phyloP scores from a whole-genome alignment of 2,888 invertebrate genomes.

The Flexamia atlantica region DNA sequence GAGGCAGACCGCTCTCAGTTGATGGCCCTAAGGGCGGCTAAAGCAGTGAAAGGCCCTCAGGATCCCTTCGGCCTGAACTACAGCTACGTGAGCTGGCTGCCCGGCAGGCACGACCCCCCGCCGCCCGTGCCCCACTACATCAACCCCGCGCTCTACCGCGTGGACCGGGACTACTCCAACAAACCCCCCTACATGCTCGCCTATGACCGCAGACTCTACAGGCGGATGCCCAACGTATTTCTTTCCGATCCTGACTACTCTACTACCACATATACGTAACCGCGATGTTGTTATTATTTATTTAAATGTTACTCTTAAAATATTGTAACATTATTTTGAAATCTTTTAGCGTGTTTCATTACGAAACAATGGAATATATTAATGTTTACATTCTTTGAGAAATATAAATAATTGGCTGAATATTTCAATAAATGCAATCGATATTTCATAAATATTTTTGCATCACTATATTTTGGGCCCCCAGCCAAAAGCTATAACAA shows the following conservation, averaged over 20 bases:
- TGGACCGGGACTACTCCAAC: constrained; percentile 39
- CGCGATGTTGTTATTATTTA: too few species aligned
- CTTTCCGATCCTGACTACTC: not conserved
- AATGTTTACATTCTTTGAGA: too few species aligned
- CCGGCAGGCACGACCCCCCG: not conserved
- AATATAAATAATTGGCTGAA: too few species aligned
- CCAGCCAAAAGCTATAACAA: too few species aligned
- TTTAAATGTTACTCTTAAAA: too few species aligned
- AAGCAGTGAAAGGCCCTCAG: not conserved
- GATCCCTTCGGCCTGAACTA: constrained; percentile 31
- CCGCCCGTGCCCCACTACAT: constrained; percentile 1
- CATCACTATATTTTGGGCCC: too few species aligned
- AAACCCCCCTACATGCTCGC: constrained; percentile 34
- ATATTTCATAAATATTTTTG: too few species aligned
- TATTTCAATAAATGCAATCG: too few species aligned
- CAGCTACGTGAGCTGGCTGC: constrained; percentile 25
- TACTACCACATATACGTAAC: constrained; percentile 15
- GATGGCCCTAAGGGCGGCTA: not conserved
- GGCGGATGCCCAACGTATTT: constrained; percentile 6
- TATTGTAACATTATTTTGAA: too few species aligned
- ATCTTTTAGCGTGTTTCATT: too few species aligned
- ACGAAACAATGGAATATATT: too few species aligned
- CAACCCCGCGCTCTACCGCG: constrained; percentile 29
- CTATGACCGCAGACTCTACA: constrained; percentile 20
- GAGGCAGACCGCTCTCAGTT: not conserved